Conservation (phyloP, 2,113 vertebrate species). For the Oplegnathus fasciatus region DNA sequence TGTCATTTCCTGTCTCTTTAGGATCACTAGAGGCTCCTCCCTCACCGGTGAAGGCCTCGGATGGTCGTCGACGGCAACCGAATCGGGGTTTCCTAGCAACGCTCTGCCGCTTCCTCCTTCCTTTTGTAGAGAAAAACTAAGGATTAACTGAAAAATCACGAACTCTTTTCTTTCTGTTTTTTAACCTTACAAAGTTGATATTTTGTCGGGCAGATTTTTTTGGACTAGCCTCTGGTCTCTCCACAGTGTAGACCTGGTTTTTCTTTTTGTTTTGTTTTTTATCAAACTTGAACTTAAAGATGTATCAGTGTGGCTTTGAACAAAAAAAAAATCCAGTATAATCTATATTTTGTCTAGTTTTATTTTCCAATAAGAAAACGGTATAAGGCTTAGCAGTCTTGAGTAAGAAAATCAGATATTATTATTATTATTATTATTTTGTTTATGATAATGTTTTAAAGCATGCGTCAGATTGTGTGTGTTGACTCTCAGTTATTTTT, state of each 20-base stretch:
- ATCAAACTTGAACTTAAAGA: slow-evolving; percentile 80
- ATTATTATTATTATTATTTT: slow-evolving; percentile 70
- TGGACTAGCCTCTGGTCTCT: slow-evolving; percentile 74
- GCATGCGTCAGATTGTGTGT: slow-evolving; percentile 78
- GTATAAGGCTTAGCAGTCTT: slow-evolving; percentile 92
- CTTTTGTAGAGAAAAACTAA: slow-evolving; percentile 86
- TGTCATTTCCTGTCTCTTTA: slow-evolving; percentile 73
- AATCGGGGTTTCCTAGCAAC: slow-evolving; percentile 91
- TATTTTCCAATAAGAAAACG: slow-evolving; percentile 86
- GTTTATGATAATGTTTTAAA: slow-evolving; percentile 79
- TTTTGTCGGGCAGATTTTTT: slow-evolving; percentile 77
- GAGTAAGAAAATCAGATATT: slow-evolving; percentile 83
- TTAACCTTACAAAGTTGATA: slow-evolving; percentile 80
- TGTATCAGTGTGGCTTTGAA: slow-evolving; percentile 87
- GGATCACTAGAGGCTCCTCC: slow-evolving; percentile 91
- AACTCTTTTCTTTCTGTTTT: slow-evolving; percentile 85
- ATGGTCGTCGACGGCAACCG: slow-evolving; percentile 81
- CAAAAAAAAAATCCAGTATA: slow-evolving; percentile 81
- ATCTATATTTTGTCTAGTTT: slow-evolving; percentile 87
- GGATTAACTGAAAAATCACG: slow-evolving; percentile 82
- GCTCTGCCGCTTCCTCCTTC: slow-evolving; percentile 89
- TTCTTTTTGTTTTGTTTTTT: slow-evolving; percentile 73
- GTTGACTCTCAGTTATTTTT: slow-evolving; percentile 66
- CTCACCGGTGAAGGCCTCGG: slow-evolving; percentile 49
- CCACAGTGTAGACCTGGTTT: slow-evolving; percentile 66